These are phyloP conservation scores for Microdon myrmicae DNA, from an alignment of 2,888 invertebrate genomes.

Conservation along the genomic window DNA sequence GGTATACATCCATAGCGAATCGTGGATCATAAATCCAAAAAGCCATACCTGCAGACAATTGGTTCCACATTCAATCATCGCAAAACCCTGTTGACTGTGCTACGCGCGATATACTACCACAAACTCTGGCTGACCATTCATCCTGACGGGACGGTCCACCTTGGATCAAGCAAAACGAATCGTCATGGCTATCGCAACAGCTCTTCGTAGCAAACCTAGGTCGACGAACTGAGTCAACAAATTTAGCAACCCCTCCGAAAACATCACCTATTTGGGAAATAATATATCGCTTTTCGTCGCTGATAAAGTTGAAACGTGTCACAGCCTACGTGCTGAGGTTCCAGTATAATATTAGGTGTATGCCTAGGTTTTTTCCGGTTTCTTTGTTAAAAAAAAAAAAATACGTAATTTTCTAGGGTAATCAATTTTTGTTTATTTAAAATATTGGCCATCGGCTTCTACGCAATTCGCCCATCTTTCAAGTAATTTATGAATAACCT, in stretches of 20 bases:
- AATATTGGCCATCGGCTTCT: too few species aligned
- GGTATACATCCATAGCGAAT: conserved; percentile 8
- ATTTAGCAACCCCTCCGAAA: neutral
- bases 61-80: neutral
- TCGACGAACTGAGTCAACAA: neutral
- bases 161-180: conserved; percentile 2
- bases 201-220: neutral
- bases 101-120: conserved; percentile 3
- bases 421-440: too few species aligned
- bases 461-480: too few species aligned
- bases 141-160: conserved; percentile 15
- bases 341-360: neutral
- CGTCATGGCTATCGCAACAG: conserved; percentile 4
- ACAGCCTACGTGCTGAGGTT: conserved; percentile 9
- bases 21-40: neutral
- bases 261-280: conserved; percentile 1
- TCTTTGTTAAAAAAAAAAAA: too few species aligned
- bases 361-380: too few species aligned
- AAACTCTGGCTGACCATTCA: neutral
- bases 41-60: neutral
- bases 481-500: too few species aligned
- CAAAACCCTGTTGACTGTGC: neutral
- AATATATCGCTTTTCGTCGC: neutral
- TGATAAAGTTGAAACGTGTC: conserved; percentile 1
- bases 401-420: too few species aligned